A percentile compares a stretch with the other conserved stretches of the same genome.
Conservation (phyloP, 2,888 invertebrate species). For the Agrypnus murinus region DNA sequence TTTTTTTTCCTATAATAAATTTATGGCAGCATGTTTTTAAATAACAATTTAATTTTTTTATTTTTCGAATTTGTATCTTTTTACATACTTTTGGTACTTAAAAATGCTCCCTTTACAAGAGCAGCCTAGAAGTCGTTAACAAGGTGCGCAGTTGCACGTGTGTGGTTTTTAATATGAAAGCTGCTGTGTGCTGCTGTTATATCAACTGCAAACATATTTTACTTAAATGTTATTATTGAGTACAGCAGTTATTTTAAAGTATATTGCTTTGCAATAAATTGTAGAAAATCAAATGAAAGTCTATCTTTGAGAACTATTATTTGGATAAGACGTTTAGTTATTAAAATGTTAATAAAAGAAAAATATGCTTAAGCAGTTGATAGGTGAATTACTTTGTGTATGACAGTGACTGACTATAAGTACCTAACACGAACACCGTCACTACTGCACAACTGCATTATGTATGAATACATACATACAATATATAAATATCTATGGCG, state of each 20-base stretch:
- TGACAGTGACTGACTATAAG: conserved; percentile 60
- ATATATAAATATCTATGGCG: conserved; percentile 68
- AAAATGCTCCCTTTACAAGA: conserved; percentile 50
- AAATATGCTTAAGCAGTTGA: conserved; percentile 39
- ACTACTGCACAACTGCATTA: conserved; percentile 66
- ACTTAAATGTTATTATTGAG: too few species aligned
- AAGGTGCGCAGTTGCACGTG: conserved; percentile 67
- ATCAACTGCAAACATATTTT: conserved; percentile 42
- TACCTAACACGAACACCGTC: conserved; percentile 63
- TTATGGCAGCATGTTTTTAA: too few species aligned
- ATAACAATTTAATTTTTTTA: neutral
- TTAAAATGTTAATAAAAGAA: too few species aligned
- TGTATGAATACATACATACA: conserved; percentile 64
- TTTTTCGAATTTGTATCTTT: conserved; percentile 37
- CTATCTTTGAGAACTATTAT: too few species aligned
- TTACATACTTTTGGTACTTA: conserved; percentile 56
- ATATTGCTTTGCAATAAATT: too few species aligned
- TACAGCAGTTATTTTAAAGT: too few species aligned
- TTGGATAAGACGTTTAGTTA: too few species aligned
- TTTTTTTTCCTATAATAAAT: too few species aligned
- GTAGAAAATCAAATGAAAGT: too few species aligned
- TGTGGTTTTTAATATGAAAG: conserved; percentile 63
- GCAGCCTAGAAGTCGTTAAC: conserved; percentile 64
- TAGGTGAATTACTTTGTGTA: conserved; percentile 58
- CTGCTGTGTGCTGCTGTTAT: conserved; percentile 64